phyloP scores from a whole-genome alignment of 2,113 vertebrate species.

The Galbula dea region DNA sequence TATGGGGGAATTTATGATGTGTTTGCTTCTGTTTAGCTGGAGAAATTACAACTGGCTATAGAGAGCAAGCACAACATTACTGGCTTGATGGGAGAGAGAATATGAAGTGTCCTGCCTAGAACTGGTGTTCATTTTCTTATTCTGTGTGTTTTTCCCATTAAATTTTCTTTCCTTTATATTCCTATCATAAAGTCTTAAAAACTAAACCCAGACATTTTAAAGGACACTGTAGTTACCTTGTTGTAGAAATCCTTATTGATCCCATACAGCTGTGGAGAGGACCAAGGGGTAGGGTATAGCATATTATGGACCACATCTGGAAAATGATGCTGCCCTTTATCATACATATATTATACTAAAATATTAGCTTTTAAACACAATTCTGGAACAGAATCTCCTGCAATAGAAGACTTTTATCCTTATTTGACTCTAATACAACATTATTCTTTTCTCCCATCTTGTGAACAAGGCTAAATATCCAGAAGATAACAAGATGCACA shows the following conservation, averaged over 20 bases:
- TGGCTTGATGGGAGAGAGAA: neutral
- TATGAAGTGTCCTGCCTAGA: neutral
- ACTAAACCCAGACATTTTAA: neutral
- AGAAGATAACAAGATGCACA: neutral
- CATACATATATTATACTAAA: neutral
- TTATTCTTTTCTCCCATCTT: neutral
- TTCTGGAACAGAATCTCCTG: neutral
- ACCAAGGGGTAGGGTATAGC: neutral
- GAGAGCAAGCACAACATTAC: neutral
- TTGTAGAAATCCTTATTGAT: neutral
- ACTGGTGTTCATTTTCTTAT: neutral
- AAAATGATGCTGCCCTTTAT: neutral
- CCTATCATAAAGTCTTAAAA: neutral
- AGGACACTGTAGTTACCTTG: neutral
- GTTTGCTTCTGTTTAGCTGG: slow-evolving; percentile 1
- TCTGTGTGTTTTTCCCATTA: neutral
- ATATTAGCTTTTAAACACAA: neutral
- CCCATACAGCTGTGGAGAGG: neutral
- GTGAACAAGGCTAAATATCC: neutral
- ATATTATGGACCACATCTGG: neutral
- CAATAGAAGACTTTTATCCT: neutral
- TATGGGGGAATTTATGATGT: neutral
- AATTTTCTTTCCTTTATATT: neutral
- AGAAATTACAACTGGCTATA: neutral
- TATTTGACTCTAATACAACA: neutral